These are phyloP conservation scores for Ephialtes manifestator DNA, from an alignment of 2,888 invertebrate genomes.

Conservation along the genomic window DNA sequence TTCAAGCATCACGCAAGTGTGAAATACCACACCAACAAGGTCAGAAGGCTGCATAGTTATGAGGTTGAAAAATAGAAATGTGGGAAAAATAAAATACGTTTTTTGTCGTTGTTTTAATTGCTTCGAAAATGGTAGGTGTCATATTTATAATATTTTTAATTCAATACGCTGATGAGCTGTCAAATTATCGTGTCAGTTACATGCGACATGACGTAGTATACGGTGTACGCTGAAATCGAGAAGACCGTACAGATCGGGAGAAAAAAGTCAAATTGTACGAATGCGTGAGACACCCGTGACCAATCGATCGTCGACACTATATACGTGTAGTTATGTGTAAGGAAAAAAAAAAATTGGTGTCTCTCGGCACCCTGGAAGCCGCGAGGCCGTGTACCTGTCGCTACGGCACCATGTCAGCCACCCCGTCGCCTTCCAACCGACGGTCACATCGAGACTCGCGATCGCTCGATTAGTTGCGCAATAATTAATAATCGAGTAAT, in stretches of 20 bases:
- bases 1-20: not conserved
- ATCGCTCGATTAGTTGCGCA: constrained; percentile 62
- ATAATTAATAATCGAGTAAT: constrained; percentile 68
- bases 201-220: constrained; percentile 43
- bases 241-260: constrained; percentile 26
- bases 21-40: not conserved
- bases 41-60: not conserved
- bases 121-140: constrained; percentile 31
- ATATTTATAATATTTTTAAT: constrained; percentile 40
- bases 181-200: constrained; percentile 63
- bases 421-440: constrained; percentile 37
- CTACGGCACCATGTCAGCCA: constrained; percentile 32
- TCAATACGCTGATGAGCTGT: constrained; percentile 43
- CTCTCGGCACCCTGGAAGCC: constrained; percentile 59
- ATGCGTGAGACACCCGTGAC: constrained; percentile 31
- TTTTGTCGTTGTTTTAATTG: constrained; percentile 35
- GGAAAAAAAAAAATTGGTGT: constrained; percentile 28
- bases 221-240: constrained; percentile 49
- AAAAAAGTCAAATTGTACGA: constrained; percentile 12
- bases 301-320: constrained; percentile 43
- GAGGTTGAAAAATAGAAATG: not conserved
- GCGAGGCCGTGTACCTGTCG: constrained; percentile 66
- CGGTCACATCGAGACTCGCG: constrained; percentile 39
- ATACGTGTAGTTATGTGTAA: constrained; percentile 11
- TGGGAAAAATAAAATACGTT: constrained; percentile 30